Evolutionary conservation across 2,797 vertebrate species (phyloP).

Genomic region (Percopsis omiscomaycus): DNA sequence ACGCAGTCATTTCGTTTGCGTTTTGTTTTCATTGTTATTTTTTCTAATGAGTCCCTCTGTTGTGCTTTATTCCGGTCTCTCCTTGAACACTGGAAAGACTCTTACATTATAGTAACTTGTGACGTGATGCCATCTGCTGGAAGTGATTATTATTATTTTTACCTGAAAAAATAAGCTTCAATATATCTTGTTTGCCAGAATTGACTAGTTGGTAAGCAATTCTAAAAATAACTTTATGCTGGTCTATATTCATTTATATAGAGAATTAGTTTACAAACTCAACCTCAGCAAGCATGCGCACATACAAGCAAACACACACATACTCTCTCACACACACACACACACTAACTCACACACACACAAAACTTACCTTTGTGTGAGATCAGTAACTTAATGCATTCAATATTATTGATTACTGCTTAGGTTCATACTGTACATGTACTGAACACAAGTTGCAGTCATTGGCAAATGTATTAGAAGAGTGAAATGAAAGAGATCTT

Average conservation of each 20-base stretch:
- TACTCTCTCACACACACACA: neutral
- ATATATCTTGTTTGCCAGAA: neutral
- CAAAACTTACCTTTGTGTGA: constrained; percentile 53
- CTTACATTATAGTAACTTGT: neutral
- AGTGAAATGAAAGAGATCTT: neutral
- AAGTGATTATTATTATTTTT: neutral
- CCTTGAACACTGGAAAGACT: neutral
- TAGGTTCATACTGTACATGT: constrained; percentile 4
- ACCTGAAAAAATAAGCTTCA: neutral
- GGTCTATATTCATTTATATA: too few relatives aligned
- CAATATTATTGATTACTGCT: constrained; percentile 17
- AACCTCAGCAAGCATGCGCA: neutral
- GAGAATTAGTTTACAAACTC: too few relatives aligned
- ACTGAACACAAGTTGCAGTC: neutral
- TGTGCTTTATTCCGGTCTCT: neutral
- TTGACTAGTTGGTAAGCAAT: too few relatives aligned
- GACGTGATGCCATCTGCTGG: constrained; percentile 3
- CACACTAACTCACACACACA: neutral
- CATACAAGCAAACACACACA: constrained; percentile 11
- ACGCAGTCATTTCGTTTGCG: neutral
- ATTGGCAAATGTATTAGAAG: constrained; percentile 13
- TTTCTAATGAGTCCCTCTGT: neutral
- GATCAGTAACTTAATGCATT: constrained; percentile 36
- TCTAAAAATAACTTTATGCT: too few relatives aligned
- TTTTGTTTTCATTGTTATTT: neutral